Evolutionary conservation across 2,888 invertebrate genomes (phyloP), one percentile per base, ranked within the genome.

Genomic region (Nesidiocoris tenuis): DNA sequence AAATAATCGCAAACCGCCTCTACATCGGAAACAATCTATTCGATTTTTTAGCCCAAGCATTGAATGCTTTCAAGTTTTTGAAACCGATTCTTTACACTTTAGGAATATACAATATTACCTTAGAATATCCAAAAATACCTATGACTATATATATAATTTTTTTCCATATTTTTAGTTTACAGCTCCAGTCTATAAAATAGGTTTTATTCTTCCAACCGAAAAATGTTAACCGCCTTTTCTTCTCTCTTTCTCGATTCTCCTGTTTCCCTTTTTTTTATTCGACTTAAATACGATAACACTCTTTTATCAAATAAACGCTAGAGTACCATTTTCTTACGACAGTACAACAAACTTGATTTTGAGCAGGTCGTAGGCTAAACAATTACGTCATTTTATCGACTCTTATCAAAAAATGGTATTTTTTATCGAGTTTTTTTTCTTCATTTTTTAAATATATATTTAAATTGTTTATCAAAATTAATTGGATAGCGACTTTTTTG

Each of bases 311-410:
- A 77, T 72, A 77, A 78, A 77, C 77, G 77, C 61, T 72, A 59
- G 78, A 78, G 78, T 77, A 78, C 74, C 59, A 76, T 67, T 74
- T 65, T 71, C 77, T 74, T 76, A 77, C 39, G 39, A 39, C 39
- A 39, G 76, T 77, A 77, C 76, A 76, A 78, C 76, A 75, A 76
- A 77, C 77, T 75, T 70, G 24, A 72, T 79, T 80, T 80, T 80
- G 80, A 80, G 80, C 80, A 80, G 80, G 79, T 79, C 78, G 77
- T 79, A 79, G 78, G 78, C 79, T 79, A 79, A 78, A 76, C 78
- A 74, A 79, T 78, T 79, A 79, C 78, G 79, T 79, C 78, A 79
- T 79, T 21, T 61, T 75, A 75, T 77, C 72, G 77, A 78, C 77
- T 77, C 75, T 64, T 77, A 77, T 78, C 77, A 78, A 78, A 78